These are phyloP conservation scores for Crocuta crocuta DNA, from an alignment of 2,113 vertebrate species.

Conservation along the genomic window DNA sequence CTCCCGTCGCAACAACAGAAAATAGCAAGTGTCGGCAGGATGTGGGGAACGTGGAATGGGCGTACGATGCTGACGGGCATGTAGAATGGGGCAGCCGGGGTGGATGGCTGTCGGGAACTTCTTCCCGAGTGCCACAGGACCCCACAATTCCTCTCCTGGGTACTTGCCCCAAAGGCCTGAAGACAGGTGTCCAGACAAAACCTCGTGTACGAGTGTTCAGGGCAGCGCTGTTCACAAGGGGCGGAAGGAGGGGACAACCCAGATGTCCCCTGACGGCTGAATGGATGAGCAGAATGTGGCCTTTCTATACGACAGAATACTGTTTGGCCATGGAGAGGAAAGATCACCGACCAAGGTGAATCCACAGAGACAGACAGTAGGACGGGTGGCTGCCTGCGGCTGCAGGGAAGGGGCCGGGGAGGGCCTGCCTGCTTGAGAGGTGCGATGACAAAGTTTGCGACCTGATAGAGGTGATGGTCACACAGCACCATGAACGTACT, in stretches of 20 bases:
- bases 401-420: accelerated
- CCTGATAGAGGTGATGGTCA: accelerated
- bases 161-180: background rate
- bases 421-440: accelerated
- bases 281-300: background rate
- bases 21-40: accelerated
- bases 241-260: background rate
- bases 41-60: accelerated
- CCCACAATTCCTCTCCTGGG: background rate
- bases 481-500: accelerated
- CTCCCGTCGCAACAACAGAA: background rate
- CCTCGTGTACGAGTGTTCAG: accelerated
- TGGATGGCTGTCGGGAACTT: background rate
- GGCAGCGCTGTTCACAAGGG: background rate
- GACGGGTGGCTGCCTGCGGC: accelerated
- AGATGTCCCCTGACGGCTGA: accelerated
- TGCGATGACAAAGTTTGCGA: accelerated
- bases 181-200: background rate
- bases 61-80: accelerated
- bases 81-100: accelerated
- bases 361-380: no score
- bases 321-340: background rate
- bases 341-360: accelerated
- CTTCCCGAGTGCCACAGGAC: no score
- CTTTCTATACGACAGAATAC: accelerated